Evolutionary conservation across 2,113 vertebrate species (phyloP), one percentile per base, ranked within the genome.

Genomic region (Leucoraja erinaceus): DNA sequence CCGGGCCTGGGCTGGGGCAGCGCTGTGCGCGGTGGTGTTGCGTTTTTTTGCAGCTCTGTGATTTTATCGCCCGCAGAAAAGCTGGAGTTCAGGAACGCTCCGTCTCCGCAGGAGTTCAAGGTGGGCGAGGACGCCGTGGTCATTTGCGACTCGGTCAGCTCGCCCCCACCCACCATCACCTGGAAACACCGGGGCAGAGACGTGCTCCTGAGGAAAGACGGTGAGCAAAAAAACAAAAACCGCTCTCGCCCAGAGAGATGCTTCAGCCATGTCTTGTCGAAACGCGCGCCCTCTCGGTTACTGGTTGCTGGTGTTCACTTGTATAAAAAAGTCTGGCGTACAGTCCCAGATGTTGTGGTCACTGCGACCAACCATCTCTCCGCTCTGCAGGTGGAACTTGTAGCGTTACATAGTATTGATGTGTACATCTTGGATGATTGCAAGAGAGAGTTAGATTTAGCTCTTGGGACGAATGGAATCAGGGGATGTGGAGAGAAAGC

Each of bases 21-120:
- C 54, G 20, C 8, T 11, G 2, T 56, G 9, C 25, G 59, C 38
- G 38, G 38, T 47, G 38, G 38, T 47, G 38, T 47, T 47, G 38
- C 38, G 38, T 47, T 47, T 25, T 6, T 72, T 47, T 14, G 20
- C 33, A 22, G 3, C 33, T 47, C 6, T 47, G 11, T 25, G 22
- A 12, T 47, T 12, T 47, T 61, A 61, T 47, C 28, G 0, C 94
- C 94, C 96, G 38, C 96, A 99, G 98, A 99, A 95, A 99, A 97
- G 95, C 97, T 99, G 94, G 99, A 98, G 94, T 99, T 99, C 96
- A 98, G 96, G 94, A 98, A 98, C 0, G 98, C 97, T 1, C 98
- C 98, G 0, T 98, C 98, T 20, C 98, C 98, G 0, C 99, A 99
- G 95, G 99, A 99, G 81, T 99, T 99, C 94, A 98, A 95, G 18